phyloP scores from a whole-genome alignment of 1,140 invertebrate genomes.

The Drosophila insularis region DNA sequence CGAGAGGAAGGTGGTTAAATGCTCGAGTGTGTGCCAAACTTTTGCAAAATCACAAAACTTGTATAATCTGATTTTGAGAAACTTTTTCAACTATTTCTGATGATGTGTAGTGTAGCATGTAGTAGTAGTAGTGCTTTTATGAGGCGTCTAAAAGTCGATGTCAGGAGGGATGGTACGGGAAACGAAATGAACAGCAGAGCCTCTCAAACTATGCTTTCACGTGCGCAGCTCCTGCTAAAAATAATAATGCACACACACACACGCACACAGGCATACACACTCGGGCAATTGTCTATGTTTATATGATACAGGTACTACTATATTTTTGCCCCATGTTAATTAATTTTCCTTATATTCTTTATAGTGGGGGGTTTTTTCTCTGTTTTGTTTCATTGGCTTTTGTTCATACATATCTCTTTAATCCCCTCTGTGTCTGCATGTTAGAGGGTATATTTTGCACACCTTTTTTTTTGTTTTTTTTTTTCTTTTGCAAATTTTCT shows the following conservation, averaged over 20 bases:
- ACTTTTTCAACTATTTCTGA: constrained; percentile 35
- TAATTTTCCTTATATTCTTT: constrained; percentile 51
- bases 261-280: neutral
- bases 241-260: constrained; percentile 41
- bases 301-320: constrained; percentile 24
- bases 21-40: constrained; percentile 2
- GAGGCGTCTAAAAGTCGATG: constrained; percentile 6
- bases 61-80: constrained; percentile 22
- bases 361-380: neutral
- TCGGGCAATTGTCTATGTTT: neutral
- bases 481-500: constrained; percentile 50
- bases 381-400: constrained; percentile 11
- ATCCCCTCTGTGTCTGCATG: neutral
- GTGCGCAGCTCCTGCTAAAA: constrained; percentile 67
- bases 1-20: neutral
- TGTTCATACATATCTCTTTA: neutral
- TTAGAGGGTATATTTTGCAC: constrained; percentile 40
- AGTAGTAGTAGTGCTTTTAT: neutral
- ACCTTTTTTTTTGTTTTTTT: constrained; percentile 38
- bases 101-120: neutral
- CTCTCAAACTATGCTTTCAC: constrained; percentile 60
- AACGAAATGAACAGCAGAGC: constrained; percentile 3
- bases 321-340: constrained; percentile 66
- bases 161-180: neutral
- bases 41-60: constrained; percentile 22